These are phyloP conservation scores for Desmophyllum pertusum DNA, from an alignment of 92 coral and sea anemone species.

Conservation along the genomic window DNA sequence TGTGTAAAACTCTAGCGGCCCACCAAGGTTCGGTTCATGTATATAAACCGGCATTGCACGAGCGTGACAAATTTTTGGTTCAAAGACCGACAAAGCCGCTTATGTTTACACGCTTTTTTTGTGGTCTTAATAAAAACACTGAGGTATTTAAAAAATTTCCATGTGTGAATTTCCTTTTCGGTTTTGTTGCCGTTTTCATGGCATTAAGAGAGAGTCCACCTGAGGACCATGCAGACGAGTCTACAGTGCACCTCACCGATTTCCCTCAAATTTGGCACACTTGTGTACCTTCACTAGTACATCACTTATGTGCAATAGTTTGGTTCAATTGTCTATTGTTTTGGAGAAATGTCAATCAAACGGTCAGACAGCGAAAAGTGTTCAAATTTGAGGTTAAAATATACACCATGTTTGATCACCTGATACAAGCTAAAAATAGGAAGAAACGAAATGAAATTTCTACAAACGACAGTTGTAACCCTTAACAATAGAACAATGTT, in stretches of 20 bases:
- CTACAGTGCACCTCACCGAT: not conserved
- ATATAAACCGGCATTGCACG: too few relatives aligned
- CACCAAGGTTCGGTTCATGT: too few relatives aligned
- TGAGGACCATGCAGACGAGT: not conserved
- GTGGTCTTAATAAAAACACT: too few relatives aligned
- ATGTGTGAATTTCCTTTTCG: too few relatives aligned
- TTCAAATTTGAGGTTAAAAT: constrained; percentile 7
- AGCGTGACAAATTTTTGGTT: too few relatives aligned
- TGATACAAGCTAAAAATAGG: not conserved
- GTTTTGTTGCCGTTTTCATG: too few relatives aligned
- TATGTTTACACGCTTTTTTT: too few relatives aligned
- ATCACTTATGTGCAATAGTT: not conserved
- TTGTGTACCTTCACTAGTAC: not conserved
- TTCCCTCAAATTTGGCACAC: constrained; percentile 5
- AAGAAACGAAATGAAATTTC: not conserved
- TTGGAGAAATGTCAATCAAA: constrained; percentile 25
- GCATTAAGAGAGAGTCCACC: not conserved
- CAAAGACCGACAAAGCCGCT: too few relatives aligned
- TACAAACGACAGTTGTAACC: not conserved
- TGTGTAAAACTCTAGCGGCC: too few relatives aligned
- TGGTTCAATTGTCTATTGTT: constrained; percentile 2
- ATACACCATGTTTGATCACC: constrained; percentile 3
- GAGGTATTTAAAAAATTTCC: too few relatives aligned
- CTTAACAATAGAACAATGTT: not conserved
- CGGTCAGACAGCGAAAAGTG: not conserved